These are phyloP conservation scores for Masnerella sp. DNA, from an alignment of 2,888 invertebrate species.

Conservation along the genomic window DNA sequence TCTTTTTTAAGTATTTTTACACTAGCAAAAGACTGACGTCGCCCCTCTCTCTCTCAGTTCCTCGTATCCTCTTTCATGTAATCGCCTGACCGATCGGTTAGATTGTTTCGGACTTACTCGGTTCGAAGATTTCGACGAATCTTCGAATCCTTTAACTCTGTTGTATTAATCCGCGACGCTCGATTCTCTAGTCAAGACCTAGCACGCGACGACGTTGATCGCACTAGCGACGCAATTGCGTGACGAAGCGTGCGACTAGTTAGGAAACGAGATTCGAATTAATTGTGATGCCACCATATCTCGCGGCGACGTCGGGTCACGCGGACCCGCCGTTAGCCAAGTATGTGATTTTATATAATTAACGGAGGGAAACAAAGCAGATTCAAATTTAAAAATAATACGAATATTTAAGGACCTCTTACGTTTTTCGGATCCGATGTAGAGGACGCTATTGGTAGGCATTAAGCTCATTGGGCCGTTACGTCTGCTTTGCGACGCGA, in stretches of 20 bases:
- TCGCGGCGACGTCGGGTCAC: constrained; percentile 80
- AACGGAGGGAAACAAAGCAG: constrained; percentile 29
- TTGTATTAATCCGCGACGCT: constrained; percentile 57
- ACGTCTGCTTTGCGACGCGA: constrained; percentile 19
- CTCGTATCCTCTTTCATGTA: constrained; percentile 52
- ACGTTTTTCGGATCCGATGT: constrained; percentile 65
- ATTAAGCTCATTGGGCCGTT: constrained; percentile 6
- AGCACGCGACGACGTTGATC: constrained; percentile 61
- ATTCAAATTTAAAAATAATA: constrained; percentile 40
- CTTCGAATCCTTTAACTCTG: no score
- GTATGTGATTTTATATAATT: constrained; percentile 77
- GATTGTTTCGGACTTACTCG: no score
- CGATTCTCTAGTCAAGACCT: constrained; percentile 62
- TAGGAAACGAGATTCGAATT: constrained; percentile 75
- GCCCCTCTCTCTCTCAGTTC: constrained; percentile 46
- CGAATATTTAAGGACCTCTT: constrained; percentile 74
- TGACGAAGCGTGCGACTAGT: constrained; percentile 65
- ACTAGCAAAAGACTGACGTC: constrained; percentile 59
- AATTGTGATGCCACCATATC: constrained; percentile 89
- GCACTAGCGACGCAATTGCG: constrained; percentile 58
- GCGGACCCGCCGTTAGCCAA: constrained; percentile 76
- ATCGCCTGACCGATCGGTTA: constrained; percentile 57
- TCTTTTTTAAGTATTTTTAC: constrained; percentile 48
- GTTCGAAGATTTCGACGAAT: no score
- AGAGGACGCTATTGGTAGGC: constrained; percentile 34